A percentile compares a stretch with the other conserved stretches of the same genome.
These are phyloP conservation scores for Tamias sibiricus DNA, from an alignment of 2,113 vertebrate species.

Conservation along the genomic window DNA sequence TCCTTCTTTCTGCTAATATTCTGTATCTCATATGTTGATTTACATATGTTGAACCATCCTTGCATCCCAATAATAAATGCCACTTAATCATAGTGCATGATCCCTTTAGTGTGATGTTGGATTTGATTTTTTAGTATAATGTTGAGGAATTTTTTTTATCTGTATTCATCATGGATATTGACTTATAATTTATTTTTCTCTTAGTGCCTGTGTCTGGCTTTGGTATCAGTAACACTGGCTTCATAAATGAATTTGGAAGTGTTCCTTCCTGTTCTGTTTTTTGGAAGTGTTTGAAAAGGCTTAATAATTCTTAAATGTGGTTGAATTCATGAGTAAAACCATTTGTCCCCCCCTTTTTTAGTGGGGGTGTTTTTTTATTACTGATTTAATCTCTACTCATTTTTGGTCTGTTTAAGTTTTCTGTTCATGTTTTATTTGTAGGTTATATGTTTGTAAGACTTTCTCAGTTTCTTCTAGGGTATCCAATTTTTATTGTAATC, in stretches of 20 bases:
- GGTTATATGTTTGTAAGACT: not conserved
- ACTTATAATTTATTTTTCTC: not conserved
- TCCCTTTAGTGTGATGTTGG: not conserved
- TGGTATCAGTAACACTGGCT: not conserved
- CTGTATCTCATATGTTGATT: not conserved
- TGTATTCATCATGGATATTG: not conserved
- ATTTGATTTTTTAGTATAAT: not conserved
- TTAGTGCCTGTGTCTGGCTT: not conserved
- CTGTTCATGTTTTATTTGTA: not conserved
- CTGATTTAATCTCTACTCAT: not conserved
- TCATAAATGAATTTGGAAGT: not conserved
- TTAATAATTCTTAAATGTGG: not conserved
- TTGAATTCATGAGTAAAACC: not conserved
- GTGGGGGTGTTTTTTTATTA: not conserved
- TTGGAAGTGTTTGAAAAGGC: not conserved
- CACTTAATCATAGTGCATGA: not conserved
- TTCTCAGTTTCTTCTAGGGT: not conserved
- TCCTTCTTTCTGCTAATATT: not conserved
- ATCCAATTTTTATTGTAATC: not conserved
- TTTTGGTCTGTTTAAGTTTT: not conserved
- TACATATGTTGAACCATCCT: not conserved
- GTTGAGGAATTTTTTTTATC: not conserved
- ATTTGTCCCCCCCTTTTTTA: not conserved
- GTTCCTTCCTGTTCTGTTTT: not conserved
- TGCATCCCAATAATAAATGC: not conserved